Evolutionary conservation across 2,797 vertebrate species (phyloP), one percentile per base, ranked within the genome.

Genomic region (Gambusia yucatana): DNA sequence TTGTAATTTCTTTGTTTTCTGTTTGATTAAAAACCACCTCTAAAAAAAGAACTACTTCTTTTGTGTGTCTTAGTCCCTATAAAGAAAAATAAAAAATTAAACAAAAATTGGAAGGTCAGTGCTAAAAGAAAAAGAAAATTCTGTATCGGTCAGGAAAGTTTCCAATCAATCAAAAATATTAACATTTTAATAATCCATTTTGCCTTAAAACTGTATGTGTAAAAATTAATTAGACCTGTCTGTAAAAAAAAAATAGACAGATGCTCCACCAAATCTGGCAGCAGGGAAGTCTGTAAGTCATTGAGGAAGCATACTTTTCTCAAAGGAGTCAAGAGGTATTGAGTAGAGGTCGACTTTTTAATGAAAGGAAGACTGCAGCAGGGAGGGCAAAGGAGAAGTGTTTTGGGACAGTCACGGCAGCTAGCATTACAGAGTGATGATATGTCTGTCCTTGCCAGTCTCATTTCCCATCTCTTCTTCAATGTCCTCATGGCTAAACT

Each of bases 391-490:
- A 82, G 20, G 80, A 80, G 85, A 87, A 82, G 82, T 79, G 81
- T 82, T 76, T 73, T 75, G 76, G 79, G 76, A 28, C 76, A 83
- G 69, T 81, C 76, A 74, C 48, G 76, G 28, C 73, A 71, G 79
- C 82, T 89, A 86, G 44, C 87, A 82, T 89, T 91, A 84, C 89
- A 88, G 75, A 74, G 74, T 85, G 82, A 82, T 81, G 82, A 90
- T 85, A 86, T 72, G 28, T 41, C 44, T 84, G 87, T 67, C 87
- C 86, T 90, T 86, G 83, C 61, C 77, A 50, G 75, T 82, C 74
- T 89, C 85, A 87, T 84, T 82, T 67, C 84, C 61, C 73, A 77
- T 73, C 71, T 39, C 80, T 67, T 87, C 74, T 73, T 74, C 63
- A 48, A 47, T 76, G 78, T 81, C 76, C 79, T 84, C 73, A 86